phyloP scores from a whole-genome alignment of 2,113 vertebrate species.

The Elanoides forficatus region DNA sequence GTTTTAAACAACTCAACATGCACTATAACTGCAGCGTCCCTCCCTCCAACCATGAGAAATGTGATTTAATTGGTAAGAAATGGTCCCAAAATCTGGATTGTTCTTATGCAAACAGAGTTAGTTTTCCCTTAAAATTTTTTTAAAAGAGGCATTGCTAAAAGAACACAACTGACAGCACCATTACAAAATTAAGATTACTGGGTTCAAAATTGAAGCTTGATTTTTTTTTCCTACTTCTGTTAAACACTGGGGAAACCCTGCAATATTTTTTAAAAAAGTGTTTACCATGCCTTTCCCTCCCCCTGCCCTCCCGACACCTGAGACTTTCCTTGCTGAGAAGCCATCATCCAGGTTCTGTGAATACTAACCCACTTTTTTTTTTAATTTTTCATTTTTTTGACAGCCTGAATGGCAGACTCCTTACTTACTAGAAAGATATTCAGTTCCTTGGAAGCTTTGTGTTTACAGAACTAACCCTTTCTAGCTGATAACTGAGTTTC shows the following conservation, averaged over 20 bases:
- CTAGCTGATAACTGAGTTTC: constrained; percentile 72
- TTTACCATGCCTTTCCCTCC: constrained; percentile 64
- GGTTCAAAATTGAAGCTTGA: constrained; percentile 78
- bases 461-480: constrained; percentile 77
- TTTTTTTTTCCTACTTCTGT: constrained; percentile 55
- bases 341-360: constrained; percentile 84
- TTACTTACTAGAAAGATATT: constrained; percentile 74
- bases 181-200: constrained; percentile 87
- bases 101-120: constrained; percentile 64
- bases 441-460: constrained; percentile 74
- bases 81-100: constrained; percentile 78
- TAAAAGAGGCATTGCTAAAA: constrained; percentile 80
- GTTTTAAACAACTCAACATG: constrained; percentile 57
- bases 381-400: constrained; percentile 35
- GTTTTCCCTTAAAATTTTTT: constrained; percentile 65
- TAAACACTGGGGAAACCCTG: constrained; percentile 69
- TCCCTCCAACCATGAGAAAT: constrained; percentile 41
- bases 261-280: constrained; percentile 63
- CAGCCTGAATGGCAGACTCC: constrained; percentile 80
- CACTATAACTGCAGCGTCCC: constrained; percentile 36
- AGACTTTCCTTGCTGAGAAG: constrained; percentile 72
- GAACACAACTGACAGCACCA: constrained; percentile 90
- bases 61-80: constrained; percentile 64
- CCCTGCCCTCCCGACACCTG: constrained; percentile 69
- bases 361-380: constrained; percentile 68